These are phyloP conservation scores for Linnaemya tessellans DNA, from an alignment of 2,888 invertebrate species.

Conservation along the genomic window DNA sequence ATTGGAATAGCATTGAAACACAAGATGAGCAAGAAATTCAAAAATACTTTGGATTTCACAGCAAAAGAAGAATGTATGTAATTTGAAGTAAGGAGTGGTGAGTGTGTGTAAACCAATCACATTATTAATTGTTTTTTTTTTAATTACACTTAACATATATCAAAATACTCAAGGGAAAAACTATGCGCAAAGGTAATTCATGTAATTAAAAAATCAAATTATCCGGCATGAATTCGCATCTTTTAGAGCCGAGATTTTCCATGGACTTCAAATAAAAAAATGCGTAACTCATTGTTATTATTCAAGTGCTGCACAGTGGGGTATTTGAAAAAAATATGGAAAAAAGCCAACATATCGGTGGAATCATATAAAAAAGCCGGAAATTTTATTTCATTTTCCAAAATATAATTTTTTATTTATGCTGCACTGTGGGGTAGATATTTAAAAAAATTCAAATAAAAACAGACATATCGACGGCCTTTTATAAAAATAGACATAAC, in stretches of 20 bases:
- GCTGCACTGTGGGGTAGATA: too few species aligned
- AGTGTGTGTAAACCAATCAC: conserved; percentile 52
- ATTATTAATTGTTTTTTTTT: conserved; percentile 61
- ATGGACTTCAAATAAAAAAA: too few species aligned
- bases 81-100: conserved; percentile 37
- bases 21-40: background rate
- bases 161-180: background rate
- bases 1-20: background rate
- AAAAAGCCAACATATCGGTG: too few species aligned
- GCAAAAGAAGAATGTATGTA: background rate
- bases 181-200: background rate
- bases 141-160: conserved; percentile 42
- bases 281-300: too few species aligned
- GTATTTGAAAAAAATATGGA: too few species aligned
- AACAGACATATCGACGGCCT: too few species aligned
- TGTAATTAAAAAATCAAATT: background rate
- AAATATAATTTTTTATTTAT: too few species aligned
- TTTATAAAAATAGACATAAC: too few species aligned
- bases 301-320: too few species aligned
- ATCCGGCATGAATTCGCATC: background rate
- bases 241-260: background rate
- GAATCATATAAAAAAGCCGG: too few species aligned
- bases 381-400: too few species aligned
- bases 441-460: too few species aligned
- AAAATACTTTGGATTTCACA: conserved; percentile 7